A percentile compares a stretch with the other conserved stretches of the same genome.
phyloP scores from a whole-genome alignment of 2,888 invertebrate species.

The Electrophaes corylata region DNA sequence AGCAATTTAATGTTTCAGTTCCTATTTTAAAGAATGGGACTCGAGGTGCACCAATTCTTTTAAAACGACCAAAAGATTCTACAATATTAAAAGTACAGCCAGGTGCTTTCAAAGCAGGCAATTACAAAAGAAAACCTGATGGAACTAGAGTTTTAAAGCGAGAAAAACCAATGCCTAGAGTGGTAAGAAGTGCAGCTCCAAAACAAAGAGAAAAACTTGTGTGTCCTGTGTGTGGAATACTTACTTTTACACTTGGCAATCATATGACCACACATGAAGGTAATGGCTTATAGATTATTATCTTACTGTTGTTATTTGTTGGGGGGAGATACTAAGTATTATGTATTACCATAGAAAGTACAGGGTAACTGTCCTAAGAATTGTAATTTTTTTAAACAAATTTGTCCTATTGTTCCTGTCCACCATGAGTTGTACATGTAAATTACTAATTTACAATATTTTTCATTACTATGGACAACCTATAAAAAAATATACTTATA shows the following conservation, averaged over 20 bases:
- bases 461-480: too few species aligned
- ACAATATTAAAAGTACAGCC: conserved; percentile 70
- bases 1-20: conserved; percentile 62
- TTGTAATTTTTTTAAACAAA: too few species aligned
- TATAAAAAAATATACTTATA: too few species aligned
- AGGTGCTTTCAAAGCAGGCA: conserved; percentile 56
- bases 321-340: background rate
- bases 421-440: too few species aligned
- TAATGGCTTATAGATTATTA: conserved; percentile 33
- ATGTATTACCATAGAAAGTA: too few species aligned
- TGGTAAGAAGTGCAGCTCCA: conserved; percentile 54
- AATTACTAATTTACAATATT: too few species aligned
- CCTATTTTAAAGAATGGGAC: conserved; percentile 76
- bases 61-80: conserved; percentile 77
- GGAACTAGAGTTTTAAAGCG: conserved; percentile 46
- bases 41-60: conserved; percentile 71
- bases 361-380: too few species aligned
- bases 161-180: conserved; percentile 58
- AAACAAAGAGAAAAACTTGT: conserved; percentile 77
- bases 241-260: conserved; percentile 75
- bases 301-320: background rate
- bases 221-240: conserved; percentile 79
- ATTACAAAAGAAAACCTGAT: conserved; percentile 53
- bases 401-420: too few species aligned
- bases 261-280: conserved; percentile 81